These are phyloP conservation scores for Sapayoa aenigma DNA, from an alignment of 2,113 vertebrate genomes.

Conservation along the genomic window DNA sequence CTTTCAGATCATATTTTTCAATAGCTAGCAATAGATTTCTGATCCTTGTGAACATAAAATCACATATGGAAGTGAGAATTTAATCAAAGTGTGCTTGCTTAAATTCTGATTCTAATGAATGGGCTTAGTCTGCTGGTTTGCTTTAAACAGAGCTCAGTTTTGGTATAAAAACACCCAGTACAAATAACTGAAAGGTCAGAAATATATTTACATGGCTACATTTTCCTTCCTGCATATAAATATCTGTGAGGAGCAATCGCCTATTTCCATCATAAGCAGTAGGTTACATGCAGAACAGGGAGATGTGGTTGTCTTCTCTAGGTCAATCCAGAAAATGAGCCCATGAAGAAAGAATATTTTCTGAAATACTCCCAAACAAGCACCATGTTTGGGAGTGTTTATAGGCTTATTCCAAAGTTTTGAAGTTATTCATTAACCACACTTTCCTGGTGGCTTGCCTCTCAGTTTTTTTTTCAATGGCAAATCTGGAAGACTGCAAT, in stretches of 20 bases:
- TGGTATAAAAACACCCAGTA: not conserved
- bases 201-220: not conserved
- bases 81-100: constrained; percentile 50
- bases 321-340: not conserved
- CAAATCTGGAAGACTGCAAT: not conserved
- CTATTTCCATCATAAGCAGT: not conserved
- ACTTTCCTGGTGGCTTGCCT: not conserved
- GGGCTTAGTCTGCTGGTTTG: not conserved
- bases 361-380: not conserved
- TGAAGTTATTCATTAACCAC: not conserved
- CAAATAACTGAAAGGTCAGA: constrained; percentile 13
- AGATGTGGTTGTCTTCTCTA: not conserved
- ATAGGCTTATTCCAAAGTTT: not conserved
- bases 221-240: not conserved
- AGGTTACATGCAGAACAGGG: not conserved
- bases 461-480: not conserved
- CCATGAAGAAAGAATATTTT: not conserved
- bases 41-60: constrained; percentile 34
- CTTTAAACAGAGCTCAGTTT: constrained; percentile 5
- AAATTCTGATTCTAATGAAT: not conserved
- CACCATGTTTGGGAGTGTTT: not conserved
- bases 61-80: constrained; percentile 16
- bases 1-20: constrained; percentile 44
- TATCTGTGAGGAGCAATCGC: not conserved
- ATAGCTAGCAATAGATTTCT: constrained; percentile 39